A percentile compares a stretch with the other conserved stretches of the same genome.
Evolutionary conservation across 30 jellyfish, hydroid and myxozoan genomes (phyloP).

Genomic region (Chironex yamaguchii): DNA sequence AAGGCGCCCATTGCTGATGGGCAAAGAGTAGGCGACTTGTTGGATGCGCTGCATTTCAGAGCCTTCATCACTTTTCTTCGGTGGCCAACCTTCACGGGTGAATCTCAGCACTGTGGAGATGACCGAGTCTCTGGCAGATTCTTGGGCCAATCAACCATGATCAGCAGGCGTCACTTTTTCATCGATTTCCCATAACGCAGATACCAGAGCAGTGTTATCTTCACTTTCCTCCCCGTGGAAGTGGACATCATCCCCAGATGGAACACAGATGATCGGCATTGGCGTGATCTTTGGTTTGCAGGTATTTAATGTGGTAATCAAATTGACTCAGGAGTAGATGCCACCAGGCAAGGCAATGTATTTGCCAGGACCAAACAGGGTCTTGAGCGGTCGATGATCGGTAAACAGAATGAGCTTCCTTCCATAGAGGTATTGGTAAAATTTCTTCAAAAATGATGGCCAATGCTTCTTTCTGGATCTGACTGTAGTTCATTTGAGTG

Average conservation of each 20-base stretch:
- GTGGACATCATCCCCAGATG: conserved; percentile 36
- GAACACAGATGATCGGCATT: conserved; percentile 51
- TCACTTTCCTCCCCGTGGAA: conserved; percentile 21
- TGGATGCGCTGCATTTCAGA: background rate
- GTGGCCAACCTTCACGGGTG: conserved; percentile 38
- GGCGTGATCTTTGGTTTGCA: conserved; percentile 42
- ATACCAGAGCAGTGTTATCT: conserved; percentile 1
- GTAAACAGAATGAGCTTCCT: conserved; percentile 12
- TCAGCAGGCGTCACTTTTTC: conserved; percentile 7
- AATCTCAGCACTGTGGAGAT: conserved; percentile 13
- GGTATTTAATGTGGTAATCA: conserved; percentile 37
- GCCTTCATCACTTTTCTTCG: background rate
- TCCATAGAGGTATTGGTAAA: conserved; percentile 50
- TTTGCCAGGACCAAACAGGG: conserved; percentile 38
- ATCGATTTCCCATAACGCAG: background rate
- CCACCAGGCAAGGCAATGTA: conserved; percentile 44
- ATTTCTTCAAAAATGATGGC: conserved; percentile 22
- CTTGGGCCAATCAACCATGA: background rate
- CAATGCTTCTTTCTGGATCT: conserved; percentile 46
- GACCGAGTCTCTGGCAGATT: conserved; percentile 37
- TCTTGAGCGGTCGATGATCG: conserved; percentile 51
- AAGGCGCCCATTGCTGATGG: conserved; percentile 27
- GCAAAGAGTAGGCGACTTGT: background rate
- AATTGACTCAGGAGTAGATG: conserved; percentile 34
- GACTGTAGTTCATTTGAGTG: conserved; percentile 45